phyloP scores from a whole-genome alignment of 2,113 vertebrate species.

The Chitala chitala region DNA sequence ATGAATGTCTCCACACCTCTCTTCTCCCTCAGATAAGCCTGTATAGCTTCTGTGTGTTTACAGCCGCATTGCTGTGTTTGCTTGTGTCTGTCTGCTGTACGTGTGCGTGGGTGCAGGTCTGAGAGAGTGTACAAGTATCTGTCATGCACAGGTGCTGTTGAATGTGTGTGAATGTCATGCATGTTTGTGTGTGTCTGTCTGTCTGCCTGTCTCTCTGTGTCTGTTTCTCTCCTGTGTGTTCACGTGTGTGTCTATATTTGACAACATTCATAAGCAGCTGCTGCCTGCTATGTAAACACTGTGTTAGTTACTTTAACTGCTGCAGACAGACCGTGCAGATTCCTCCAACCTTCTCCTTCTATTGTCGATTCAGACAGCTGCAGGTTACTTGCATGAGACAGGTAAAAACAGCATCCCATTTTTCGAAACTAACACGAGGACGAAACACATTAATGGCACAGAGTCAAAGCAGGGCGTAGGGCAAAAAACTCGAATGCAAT shows the following conservation, averaged over 20 bases:
- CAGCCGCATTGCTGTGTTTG: not conserved
- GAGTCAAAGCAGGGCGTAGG: not conserved
- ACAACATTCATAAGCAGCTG: too few species aligned
- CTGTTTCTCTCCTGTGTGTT: too few species aligned
- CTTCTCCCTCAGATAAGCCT: not conserved
- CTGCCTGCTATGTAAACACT: too few species aligned
- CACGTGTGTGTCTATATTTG: too few species aligned
- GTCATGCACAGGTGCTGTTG: not conserved
- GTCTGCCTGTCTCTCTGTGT: not conserved
- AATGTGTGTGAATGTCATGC: not conserved
- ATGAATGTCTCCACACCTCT: not conserved
- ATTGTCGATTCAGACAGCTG: not conserved
- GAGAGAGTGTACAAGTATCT: not conserved
- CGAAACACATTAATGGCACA: not conserved
- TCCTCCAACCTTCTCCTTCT: not conserved
- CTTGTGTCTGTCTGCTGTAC: constrained; percentile 15
- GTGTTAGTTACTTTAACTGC: too few species aligned
- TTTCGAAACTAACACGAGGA: not conserved
- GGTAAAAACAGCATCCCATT: not conserved
- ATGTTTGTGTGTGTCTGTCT: not conserved
- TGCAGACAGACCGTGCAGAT: too few species aligned
- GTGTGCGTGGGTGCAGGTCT: not conserved
- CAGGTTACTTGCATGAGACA: not conserved
- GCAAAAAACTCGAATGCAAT: not conserved
- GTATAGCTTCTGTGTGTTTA: constrained; percentile 16